Evolutionary conservation across 2,113 vertebrate species (phyloP).

Genomic region (Hyla sarda): DNA sequence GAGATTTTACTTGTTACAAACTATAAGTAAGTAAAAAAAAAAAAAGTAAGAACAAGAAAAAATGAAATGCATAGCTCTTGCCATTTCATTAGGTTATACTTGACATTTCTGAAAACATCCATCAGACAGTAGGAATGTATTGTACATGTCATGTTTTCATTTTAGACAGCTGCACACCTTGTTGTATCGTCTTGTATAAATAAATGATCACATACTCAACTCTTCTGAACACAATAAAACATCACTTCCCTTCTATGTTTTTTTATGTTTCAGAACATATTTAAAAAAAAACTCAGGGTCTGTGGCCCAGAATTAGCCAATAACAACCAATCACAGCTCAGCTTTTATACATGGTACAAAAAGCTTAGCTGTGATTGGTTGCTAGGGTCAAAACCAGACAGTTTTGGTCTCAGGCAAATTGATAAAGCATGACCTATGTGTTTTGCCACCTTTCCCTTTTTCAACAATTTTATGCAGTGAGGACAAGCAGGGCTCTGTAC

Average conservation of each 20-base stretch:
- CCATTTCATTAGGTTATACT: slow-evolving; percentile 30
- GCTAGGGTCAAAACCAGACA: too few species aligned
- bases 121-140: slow-evolving; percentile 19
- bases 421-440: too few species aligned
- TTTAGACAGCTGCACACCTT: slow-evolving; percentile 39
- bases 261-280: slow-evolving; percentile 21
- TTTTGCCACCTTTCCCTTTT: too few species aligned
- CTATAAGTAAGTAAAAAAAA: neutral
- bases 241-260: slow-evolving; percentile 11
- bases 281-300: neutral
- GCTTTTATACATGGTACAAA: too few species aligned
- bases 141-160: slow-evolving; percentile 43
- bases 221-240: slow-evolving; percentile 28
- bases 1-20: neutral
- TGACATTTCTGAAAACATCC: slow-evolving; percentile 25
- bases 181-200: slow-evolving; percentile 10
- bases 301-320: too few species aligned
- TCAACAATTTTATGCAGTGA: too few species aligned
- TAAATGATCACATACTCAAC: neutral
- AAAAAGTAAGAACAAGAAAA: neutral
- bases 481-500: too few species aligned
- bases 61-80: neutral
- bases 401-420: too few species aligned
- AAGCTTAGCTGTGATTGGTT: neutral
- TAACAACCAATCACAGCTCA: too few species aligned